phyloP scores from a whole-genome alignment of 1,140 invertebrate species.

The Penaeus chinensis region DNA sequence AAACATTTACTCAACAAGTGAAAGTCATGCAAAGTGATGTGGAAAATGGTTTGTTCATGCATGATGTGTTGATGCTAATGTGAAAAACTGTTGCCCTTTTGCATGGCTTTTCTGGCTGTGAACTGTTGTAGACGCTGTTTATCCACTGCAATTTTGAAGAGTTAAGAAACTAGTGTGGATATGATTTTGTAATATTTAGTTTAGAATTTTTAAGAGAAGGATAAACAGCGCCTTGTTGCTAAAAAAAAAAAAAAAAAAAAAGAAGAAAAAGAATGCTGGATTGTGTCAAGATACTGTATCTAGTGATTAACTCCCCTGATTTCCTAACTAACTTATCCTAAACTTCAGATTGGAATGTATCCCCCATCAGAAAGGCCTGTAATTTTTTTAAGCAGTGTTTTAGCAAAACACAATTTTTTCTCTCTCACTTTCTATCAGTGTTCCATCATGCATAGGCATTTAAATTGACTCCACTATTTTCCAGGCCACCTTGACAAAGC shows the following conservation, averaged over 20 bases:
- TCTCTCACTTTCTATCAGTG: not conserved
- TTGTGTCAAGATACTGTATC: conserved; percentile 15
- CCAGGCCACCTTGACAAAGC: conserved; percentile 57
- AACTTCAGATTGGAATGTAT: conserved; percentile 27
- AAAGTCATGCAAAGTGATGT: not conserved
- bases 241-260: too few relatives aligned
- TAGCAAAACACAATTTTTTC: not conserved
- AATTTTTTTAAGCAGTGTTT: conserved; percentile 1
- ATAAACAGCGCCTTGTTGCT: too few relatives aligned
- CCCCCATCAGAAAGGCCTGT: not conserved
- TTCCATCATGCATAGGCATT: not conserved
- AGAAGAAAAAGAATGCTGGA: not conserved
- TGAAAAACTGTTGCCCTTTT: not conserved
- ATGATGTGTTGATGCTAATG: conserved; percentile 20
- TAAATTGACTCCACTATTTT: not conserved
- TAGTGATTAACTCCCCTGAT: conserved; percentile 15
- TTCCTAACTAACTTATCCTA: conserved; percentile 31
- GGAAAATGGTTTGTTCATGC: not conserved
- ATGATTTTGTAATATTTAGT: too few relatives aligned
- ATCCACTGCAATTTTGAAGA: too few relatives aligned
- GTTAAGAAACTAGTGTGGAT: too few relatives aligned
- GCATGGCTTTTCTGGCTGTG: conserved; percentile 22
- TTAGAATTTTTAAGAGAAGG: too few relatives aligned
- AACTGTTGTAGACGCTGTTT: not conserved
- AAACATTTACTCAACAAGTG: too few relatives aligned